phyloP scores from a whole-genome alignment of 2,888 invertebrate genomes.

The Halictus quadricinctus region DNA sequence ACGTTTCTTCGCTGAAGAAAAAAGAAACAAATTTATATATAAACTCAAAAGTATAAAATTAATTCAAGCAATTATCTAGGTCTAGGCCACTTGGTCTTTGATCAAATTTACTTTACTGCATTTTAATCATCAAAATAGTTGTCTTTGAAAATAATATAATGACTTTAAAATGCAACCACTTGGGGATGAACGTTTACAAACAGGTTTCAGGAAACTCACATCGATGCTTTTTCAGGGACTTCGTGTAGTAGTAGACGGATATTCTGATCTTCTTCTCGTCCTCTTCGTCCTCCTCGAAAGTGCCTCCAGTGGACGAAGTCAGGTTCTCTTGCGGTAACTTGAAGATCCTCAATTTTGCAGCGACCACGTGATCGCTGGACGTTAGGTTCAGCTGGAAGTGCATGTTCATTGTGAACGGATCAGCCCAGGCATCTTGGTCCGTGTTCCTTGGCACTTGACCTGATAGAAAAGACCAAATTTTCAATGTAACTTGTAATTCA shows the following conservation, averaged over 20 bases:
- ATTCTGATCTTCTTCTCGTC: constrained; percentile 85
- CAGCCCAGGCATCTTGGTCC: constrained; percentile 84
- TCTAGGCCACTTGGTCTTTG: too few species aligned
- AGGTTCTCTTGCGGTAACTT: constrained; percentile 82
- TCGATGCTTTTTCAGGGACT: constrained; percentile 84
- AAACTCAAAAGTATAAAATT: background rate
- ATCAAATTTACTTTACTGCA: too few species aligned
- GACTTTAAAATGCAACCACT: too few species aligned
- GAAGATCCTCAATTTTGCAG: constrained; percentile 84
- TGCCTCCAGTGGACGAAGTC: constrained; percentile 71
- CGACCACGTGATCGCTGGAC: constrained; percentile 83
- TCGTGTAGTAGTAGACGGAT: constrained; percentile 85
- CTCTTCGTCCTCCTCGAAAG: constrained; percentile 77
- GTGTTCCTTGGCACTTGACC: constrained; percentile 85
- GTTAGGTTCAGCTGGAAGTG: constrained; percentile 84
- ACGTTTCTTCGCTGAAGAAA: constrained; percentile 75
- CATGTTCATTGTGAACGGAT: constrained; percentile 84
- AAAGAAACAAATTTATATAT: background rate
- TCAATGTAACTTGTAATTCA: background rate
- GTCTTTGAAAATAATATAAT: too few species aligned
- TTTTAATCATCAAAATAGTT: too few species aligned
- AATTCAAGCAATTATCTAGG: too few species aligned
- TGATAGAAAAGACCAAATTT: constrained; percentile 63
- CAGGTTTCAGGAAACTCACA: constrained; percentile 79
- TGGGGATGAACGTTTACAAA: background rate